A percentile compares a stretch with the other conserved stretches of the same genome.
phyloP scores from a whole-genome alignment of 2,888 invertebrate genomes.

The Meloe dianella region DNA sequence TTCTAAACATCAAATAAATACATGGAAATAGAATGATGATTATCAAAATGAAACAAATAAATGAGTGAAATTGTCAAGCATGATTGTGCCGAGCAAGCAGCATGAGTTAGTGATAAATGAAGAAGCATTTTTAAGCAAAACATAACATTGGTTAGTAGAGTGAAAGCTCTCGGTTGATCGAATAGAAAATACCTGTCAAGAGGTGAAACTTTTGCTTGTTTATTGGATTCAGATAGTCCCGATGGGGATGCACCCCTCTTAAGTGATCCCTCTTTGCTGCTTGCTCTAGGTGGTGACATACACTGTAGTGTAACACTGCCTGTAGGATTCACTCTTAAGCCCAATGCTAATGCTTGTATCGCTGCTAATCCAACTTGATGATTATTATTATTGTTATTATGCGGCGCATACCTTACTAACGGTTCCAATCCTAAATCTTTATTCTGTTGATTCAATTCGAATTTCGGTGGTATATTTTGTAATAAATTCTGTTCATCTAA shows the following conservation, averaged over 20 bases:
- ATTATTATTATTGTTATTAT: conserved; percentile 62
- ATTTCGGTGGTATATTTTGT: conserved; percentile 67
- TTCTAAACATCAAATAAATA: conserved; percentile 35
- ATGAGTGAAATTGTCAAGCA: conserved; percentile 36
- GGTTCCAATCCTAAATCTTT: conserved; percentile 66
- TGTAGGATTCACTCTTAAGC: conserved; percentile 56
- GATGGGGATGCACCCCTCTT: conserved; percentile 57
- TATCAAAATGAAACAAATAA: conserved; percentile 10
- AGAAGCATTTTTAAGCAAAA: conserved; percentile 26
- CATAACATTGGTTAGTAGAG: not conserved
- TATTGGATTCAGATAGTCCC: conserved; percentile 56
- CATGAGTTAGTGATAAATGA: conserved; percentile 53
- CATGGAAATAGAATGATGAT: conserved; percentile 11
- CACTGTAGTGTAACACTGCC: conserved; percentile 57
- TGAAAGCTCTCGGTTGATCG: conserved; percentile 1
- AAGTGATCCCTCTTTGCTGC: conserved; percentile 61
- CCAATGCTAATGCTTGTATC: conserved; percentile 73
- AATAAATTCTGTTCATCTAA: conserved; percentile 74
- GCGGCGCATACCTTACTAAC: conserved; percentile 50
- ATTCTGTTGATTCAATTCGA: conserved; percentile 67
- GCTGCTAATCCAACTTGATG: conserved; percentile 81
- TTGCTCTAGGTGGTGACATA: conserved; percentile 58
- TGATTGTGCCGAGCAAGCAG: conserved; percentile 57
- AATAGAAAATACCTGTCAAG: conserved; percentile 56
- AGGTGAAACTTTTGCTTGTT: conserved; percentile 58